phyloP scores from a whole-genome alignment of 2,797 vertebrate species.

The Chloroceryle amazona region DNA sequence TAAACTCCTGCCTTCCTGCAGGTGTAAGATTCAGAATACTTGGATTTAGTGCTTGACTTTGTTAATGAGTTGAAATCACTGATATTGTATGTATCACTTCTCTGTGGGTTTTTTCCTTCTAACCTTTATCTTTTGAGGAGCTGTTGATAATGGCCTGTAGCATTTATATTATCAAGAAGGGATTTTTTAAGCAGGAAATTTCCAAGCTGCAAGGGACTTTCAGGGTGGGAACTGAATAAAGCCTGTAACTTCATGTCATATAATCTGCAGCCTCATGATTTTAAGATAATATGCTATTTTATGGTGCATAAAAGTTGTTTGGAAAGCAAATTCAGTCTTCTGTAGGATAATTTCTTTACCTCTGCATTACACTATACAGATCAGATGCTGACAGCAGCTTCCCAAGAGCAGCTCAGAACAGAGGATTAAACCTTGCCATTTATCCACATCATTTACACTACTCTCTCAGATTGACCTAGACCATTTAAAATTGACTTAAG shows the following conservation, averaged over 20 bases:
- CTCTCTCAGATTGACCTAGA: neutral
- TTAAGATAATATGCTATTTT: neutral
- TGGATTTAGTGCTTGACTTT: neutral
- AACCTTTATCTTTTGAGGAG: neutral
- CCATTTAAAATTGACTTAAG: neutral
- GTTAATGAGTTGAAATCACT: neutral
- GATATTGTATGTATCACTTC: neutral
- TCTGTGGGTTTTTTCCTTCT: rapidly evolving
- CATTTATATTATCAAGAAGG: neutral
- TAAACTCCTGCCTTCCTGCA: neutral
- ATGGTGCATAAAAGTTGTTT: neutral
- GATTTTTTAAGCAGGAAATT: neutral
- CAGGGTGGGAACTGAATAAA: neutral
- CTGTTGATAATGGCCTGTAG: neutral
- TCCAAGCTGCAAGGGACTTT: neutral
- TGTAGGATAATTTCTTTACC: neutral
- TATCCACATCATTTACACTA: neutral
- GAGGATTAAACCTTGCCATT: neutral
- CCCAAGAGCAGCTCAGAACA: neutral
- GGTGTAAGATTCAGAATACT: neutral
- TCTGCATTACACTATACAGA: neutral
- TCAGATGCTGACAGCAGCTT: neutral
- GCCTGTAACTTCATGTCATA: neutral
- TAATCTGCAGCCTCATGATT: neutral
- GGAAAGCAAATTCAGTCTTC: neutral